Conservation (phyloP, 2,113 vertebrate species). For the Ascaphus truei region DNA sequence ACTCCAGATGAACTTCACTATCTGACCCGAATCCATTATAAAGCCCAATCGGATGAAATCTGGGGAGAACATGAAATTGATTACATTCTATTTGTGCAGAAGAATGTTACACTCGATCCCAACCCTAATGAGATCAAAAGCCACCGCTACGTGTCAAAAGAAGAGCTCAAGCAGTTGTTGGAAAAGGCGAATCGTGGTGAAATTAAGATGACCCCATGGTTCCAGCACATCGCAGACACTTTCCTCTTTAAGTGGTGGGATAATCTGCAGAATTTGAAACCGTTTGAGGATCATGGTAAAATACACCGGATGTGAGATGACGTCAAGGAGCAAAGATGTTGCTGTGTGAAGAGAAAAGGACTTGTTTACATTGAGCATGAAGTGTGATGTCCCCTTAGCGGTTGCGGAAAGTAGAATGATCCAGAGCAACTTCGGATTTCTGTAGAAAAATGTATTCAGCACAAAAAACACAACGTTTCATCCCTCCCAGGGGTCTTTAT, state of each 20-base stretch:
- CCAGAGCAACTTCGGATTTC: too few species aligned
- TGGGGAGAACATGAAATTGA: slow-evolving; percentile 99
- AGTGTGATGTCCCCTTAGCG: too few species aligned
- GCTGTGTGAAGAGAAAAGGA: too few species aligned
- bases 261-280: slow-evolving; percentile 77
- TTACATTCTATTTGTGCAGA: slow-evolving; percentile 92
- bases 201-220: slow-evolving; percentile 88
- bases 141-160: slow-evolving; percentile 82
- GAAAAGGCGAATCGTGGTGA: slow-evolving; percentile 73
- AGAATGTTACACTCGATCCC: slow-evolving; percentile 81
- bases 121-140: slow-evolving; percentile 92
- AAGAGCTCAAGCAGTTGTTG: slow-evolving; percentile 81
- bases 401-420: too few species aligned
- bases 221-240: slow-evolving; percentile 82
- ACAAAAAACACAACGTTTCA: too few species aligned
- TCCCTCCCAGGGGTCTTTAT: too few species aligned
- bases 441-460: too few species aligned
- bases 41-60: slow-evolving; percentile 85
- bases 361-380: too few species aligned
- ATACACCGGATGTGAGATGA: slow-evolving; percentile 80
- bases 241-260: slow-evolving; percentile 98
- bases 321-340: too few species aligned
- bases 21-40: slow-evolving; percentile 92
- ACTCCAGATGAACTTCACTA: slow-evolving; percentile 87
- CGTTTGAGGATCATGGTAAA: slow-evolving; percentile 79